Base-by-base conservation (phyloP, 2,888 invertebrate species). In the Zaprionus obscuricornis region DNA sequence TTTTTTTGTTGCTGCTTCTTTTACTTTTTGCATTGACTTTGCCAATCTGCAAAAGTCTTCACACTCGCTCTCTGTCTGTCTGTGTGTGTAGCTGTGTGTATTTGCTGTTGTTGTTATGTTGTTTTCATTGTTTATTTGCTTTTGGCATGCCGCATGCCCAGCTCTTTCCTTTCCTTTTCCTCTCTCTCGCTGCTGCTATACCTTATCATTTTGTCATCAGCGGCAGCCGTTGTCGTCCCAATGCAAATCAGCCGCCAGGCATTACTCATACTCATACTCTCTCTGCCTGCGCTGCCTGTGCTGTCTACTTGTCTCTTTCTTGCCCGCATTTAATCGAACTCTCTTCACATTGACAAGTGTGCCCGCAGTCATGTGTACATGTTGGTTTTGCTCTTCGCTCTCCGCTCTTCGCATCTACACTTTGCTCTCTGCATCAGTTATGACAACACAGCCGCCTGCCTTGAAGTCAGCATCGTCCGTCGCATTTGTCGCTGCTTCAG, bases 191-290 rank as follows among this genome's bases (percentile, higher is more conserved):
- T 22, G 13, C 22, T 37, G 10, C 2, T n/a, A n/a, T n/a, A n/a
- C 37, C 72, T 72, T 73, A 73, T 75, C 75, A 67, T 47, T 64
- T 66, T 66, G 73, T 73, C 73, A 73, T 73, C 73, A 64, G 51
- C 59, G 58, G 56, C 71, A 39, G 51, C 52, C 39, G 69, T 42
- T n/a, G n/a, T n/a, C n/a, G n/a, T 42, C 39, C 47, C 51, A 55
- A 73, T 68, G 69, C 74, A 69, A 74, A 74, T 69, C 42, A 34
- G 74, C 70, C 65, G 69, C 70, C 29, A 39, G 74, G 52, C 69
- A 54, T 56, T 52, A 14, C n/a, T n/a, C 52, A 43, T 6, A 13
- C 33, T 22, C 33, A 34, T 13, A 11, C 31, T 1, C 34, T n/a
- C 33, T 36, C 26, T n/a, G 16, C 22, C 34, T 11, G 11, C 6